phyloP scores from a whole-genome alignment of 23 tunicate species.

The Halocynthia roretzi region DNA sequence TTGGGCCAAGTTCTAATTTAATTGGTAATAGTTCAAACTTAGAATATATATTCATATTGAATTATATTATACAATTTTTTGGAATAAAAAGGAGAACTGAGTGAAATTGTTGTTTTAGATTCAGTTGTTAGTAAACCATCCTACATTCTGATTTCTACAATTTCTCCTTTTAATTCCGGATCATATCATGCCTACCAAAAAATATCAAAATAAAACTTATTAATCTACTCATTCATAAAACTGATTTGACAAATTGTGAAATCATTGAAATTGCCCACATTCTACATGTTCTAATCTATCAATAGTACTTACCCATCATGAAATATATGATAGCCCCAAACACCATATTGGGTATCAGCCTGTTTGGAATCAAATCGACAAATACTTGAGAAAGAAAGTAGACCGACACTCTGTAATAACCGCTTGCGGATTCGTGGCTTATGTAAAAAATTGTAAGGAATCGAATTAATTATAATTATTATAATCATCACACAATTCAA shows the following conservation, averaged over 20 bases:
- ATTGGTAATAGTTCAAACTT: too few relatives aligned
- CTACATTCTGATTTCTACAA: too few relatives aligned
- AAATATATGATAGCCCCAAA: constrained; percentile 68
- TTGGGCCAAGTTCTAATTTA: too few relatives aligned
- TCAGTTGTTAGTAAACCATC: too few relatives aligned
- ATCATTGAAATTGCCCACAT: not conserved
- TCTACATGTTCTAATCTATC: not conserved
- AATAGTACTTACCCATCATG: constrained; percentile 70
- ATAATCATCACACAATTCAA: not conserved
- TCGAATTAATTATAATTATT: not conserved
- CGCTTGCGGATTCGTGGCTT: constrained; percentile 89
- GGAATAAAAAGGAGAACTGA: too few relatives aligned
- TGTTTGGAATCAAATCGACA: constrained; percentile 83
- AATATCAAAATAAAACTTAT: not conserved
- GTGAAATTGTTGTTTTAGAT: too few relatives aligned
- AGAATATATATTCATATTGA: too few relatives aligned
- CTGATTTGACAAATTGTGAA: not conserved
- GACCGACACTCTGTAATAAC: constrained; percentile 82
- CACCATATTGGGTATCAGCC: constrained; percentile 63
- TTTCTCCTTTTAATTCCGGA: not conserved
- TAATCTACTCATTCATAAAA: not conserved
- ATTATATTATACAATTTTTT: too few relatives aligned
- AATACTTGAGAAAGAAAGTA: constrained; percentile 79
- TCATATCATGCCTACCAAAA: not conserved
- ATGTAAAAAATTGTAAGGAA: constrained; percentile 1